phyloP scores from a whole-genome alignment of 2,797 vertebrate species.

The Micromesistius poutassou region DNA sequence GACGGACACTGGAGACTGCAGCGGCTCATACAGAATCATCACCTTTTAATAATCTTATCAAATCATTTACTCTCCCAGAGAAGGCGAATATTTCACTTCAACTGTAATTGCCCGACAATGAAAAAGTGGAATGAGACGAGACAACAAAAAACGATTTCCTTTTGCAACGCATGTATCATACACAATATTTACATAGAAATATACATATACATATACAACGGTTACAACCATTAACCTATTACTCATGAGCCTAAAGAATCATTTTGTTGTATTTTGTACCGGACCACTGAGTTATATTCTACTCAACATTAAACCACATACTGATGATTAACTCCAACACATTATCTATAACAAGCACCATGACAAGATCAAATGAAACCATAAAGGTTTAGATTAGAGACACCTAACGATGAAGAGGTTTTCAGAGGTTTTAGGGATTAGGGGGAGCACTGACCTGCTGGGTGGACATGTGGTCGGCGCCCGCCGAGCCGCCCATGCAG shows the following conservation, averaged over 20 bases:
- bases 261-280: background rate
- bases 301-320: background rate
- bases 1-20: too few relatives aligned
- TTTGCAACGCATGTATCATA: background rate
- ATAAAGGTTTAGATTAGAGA: background rate
- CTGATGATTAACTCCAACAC: background rate
- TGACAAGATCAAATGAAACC: background rate
- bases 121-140: too few relatives aligned
- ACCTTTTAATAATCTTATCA: too few relatives aligned
- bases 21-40: too few relatives aligned
- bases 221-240: background rate
- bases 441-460: constrained; percentile 62
- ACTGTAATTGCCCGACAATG: too few relatives aligned
- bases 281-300: background rate
- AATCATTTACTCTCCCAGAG: too few relatives aligned
- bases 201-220: background rate
- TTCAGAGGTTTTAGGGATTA: too few relatives aligned
- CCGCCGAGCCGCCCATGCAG: constrained; percentile 48
- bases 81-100: too few relatives aligned
- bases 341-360: background rate
- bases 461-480: constrained; percentile 21
- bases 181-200: too few relatives aligned
- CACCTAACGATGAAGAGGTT: background rate
- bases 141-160: background rate
- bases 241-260: background rate